Percentiles rank a stretch among this genome's conserved stretches.
Evolutionary conservation across 2,113 vertebrate species (phyloP).

Genomic region (Dromiciops gliroides): DNA sequence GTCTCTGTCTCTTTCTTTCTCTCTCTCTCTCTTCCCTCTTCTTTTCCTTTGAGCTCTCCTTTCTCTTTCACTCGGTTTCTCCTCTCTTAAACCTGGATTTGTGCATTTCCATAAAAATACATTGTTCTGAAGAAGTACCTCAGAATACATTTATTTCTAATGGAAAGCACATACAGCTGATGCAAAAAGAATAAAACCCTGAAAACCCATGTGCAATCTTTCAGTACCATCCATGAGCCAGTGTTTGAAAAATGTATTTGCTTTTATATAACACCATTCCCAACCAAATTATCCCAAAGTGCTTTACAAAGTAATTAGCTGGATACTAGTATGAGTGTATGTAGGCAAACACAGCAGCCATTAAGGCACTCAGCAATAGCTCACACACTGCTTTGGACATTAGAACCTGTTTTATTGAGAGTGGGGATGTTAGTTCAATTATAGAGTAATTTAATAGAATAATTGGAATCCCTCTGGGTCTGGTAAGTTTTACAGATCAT

Average conservation of each 20-base stretch:
- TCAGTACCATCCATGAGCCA: conserved; percentile 41
- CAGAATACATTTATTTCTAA: background rate
- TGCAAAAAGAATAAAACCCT: conserved; percentile 26
- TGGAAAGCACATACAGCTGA: conserved; percentile 11
- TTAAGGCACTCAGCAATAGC: conserved; percentile 64
- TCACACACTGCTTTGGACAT: conserved; percentile 74
- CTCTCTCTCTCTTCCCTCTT: background rate
- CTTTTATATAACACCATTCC: conserved; percentile 65
- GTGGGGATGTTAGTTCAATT: conserved; percentile 71
- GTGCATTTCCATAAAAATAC: background rate
- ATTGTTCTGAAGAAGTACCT: conserved; percentile 1
- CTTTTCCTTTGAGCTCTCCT: background rate
- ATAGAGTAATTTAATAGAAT: conserved; percentile 75
- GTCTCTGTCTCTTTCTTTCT: background rate
- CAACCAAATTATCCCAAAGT: conserved; percentile 70
- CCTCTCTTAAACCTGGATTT: background rate
- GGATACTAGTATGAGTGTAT: conserved; percentile 54
- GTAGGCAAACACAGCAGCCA: conserved; percentile 59
- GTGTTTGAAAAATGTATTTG: conserved; percentile 60
- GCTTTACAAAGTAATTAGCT: conserved; percentile 75
- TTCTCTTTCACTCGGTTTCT: background rate
- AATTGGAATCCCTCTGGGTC: conserved; percentile 73
- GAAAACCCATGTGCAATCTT: conserved; percentile 19
- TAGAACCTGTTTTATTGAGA: conserved; percentile 73
- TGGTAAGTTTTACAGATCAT: conserved; percentile 71